A percentile compares a stretch with the other conserved stretches of the same genome.
phyloP scores from a whole-genome alignment of 2,113 vertebrate species.

The Anolis carolinensis region DNA sequence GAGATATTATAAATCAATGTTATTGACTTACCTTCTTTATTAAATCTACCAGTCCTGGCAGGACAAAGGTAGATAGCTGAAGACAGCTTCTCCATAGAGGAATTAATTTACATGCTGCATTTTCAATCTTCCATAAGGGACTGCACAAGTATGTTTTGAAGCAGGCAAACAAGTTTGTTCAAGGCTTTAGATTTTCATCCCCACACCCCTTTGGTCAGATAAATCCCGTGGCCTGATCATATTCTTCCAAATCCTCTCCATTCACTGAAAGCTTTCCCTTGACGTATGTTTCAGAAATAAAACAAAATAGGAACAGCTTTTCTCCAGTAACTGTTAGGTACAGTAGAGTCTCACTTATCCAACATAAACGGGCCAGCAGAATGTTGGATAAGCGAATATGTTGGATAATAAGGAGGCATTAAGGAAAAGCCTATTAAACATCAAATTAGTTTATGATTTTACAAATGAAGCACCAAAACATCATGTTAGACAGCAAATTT shows the following conservation, averaged over 20 bases:
- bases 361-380: too few species aligned
- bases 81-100: conserved; percentile 13
- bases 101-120: conserved; percentile 43
- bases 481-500: too few species aligned
- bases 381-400: too few species aligned
- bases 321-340: background rate
- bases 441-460: too few species aligned
- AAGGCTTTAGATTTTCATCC: conserved; percentile 20
- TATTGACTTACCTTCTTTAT: conserved; percentile 43
- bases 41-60: conserved; percentile 52
- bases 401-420: too few species aligned
- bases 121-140: conserved; percentile 19
- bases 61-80: conserved; percentile 42
- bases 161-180: conserved; percentile 33
- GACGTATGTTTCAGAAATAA: background rate
- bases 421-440: too few species aligned
- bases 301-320: background rate
- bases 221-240: background rate
- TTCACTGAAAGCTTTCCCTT: conserved; percentile 20
- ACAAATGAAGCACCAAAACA: too few species aligned
- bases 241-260: background rate
- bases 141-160: conserved; percentile 23
- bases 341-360: too few species aligned
- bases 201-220: conserved; percentile 4
- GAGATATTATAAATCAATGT: conserved; percentile 54